Evolutionary conservation across 53 echinoderm and acorn worm species (phyloP), one percentile per base, ranked within the genome.

Genomic region (Astropecten irregularis): DNA sequence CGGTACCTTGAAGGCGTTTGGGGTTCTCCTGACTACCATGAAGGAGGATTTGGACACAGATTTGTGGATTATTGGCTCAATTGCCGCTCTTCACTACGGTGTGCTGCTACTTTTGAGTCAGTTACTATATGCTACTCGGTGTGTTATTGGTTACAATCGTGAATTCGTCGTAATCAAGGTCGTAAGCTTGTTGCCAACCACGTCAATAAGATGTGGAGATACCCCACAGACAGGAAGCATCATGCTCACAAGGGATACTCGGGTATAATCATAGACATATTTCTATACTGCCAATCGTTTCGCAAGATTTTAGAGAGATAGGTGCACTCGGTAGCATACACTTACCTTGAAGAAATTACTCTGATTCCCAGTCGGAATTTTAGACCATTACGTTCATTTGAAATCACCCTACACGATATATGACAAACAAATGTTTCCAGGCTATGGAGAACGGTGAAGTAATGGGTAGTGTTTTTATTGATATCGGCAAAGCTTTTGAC

Each of bases 381-480:
- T 67, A 40, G 68, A 44, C 71, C 71, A 3, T 6, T 50, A 36
- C 73, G 52, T 25, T 73, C 53, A 27, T 26, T 54, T 35, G 54
- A 73, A 49, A 52, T 10, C 14, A 73, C 54, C 55, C 36, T 52
- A 13, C 49, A 35, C 14, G 49, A 52, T 73, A 51, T 73, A n/a
- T n/a, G 11, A 73, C 73, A 51, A 73, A 73, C 25, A 55, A 53
- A 32, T 73, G 48, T 73, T 31, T 29, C 55, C 73, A 73, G 4
- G 64, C 61, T n/a, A 21, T 0, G 19, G 56, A 56, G 21, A 56
- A 56, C 9, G 58, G 60, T 9, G 39, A 77, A 77, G 35, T 76
- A 22, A 77, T 40, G 16, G 77, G 77, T 61, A 77, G 28, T 37
- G 59, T 57, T 40, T 79, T 79, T 38, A 44, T 61, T 34, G 61